Percentiles rank a stretch among this genome's conserved stretches.
These are phyloP conservation scores for Urechis unicinctus DNA, from an alignment of 2,888 invertebrate species.

Conservation along the genomic window DNA sequence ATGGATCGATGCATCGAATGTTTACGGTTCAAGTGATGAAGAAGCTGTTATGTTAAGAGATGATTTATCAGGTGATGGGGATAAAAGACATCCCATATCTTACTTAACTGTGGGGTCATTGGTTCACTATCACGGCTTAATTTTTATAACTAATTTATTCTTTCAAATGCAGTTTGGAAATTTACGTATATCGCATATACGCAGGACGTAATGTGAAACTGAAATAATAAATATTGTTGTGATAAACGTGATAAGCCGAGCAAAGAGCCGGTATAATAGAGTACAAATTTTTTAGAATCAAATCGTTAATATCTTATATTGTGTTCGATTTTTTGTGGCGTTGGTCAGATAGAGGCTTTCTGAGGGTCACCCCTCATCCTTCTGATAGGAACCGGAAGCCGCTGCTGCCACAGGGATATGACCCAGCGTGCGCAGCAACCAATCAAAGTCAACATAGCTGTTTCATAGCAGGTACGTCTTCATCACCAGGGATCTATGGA, in stretches of 20 bases:
- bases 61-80: background rate
- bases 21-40: slow-evolving; percentile 20
- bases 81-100: background rate
- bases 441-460: slow-evolving; percentile 7
- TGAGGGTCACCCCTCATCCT: slow-evolving; percentile 4
- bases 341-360: slow-evolving; percentile 1
- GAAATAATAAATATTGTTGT: no score
- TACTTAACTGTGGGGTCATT: background rate
- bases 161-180: no score
- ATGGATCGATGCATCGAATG: slow-evolving; percentile 69
- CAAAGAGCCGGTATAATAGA: no score
- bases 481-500: no score
- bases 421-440: slow-evolving; percentile 3
- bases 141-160: no score
- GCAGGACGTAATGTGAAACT: no score
- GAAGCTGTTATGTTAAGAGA: slow-evolving; percentile 14
- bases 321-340: background rate
- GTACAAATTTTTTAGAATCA: no score
- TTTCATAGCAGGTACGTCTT: slow-evolving; percentile 15
- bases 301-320: no score
- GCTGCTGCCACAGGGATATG: slow-evolving; percentile 9
- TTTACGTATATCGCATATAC: no score
- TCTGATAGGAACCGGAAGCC: slow-evolving; percentile 3
- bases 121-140: background rate
- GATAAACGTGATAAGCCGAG: no score